Base-by-base conservation (phyloP, 2,888 invertebrate genomes). In the Stenodera caucasica region DNA sequence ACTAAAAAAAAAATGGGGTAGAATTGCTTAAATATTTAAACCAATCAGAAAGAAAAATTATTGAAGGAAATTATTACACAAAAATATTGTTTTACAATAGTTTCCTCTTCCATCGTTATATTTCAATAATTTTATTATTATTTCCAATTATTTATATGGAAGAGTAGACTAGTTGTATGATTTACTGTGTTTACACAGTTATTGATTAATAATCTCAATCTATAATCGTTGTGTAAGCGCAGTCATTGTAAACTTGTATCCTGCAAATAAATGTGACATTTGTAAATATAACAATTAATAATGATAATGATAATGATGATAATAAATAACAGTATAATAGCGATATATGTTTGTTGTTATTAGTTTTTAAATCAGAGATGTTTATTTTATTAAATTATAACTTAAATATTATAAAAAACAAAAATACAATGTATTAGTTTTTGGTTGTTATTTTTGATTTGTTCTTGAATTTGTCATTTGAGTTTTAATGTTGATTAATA, bases 231-330 rank as follows among this genome's bases (percentile, higher is more conserved):
- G n/a, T n/a, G n/a, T n/a, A n/a, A n/a, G n/a, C n/a, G n/a, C n/a
- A n/a, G n/a, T n/a, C n/a, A 26, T 26, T 26, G 26, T 26, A 14
- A 50, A 50, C 2, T 8, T 50, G 9, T 50, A n/a, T 45, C 45
- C 21, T 45, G 45, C 61, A 67, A 69, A 65, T 71, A 69, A 66
- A 68, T 72, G 73, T 74, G 71, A 70, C 45, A 73, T 60, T 70
- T 74, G 74, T 77, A 77, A 71, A 75, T 75, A 75, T 73, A 72
- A 68, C 65, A 70, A 69, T 64, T 72, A 45, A 45, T 45, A 15
- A 45, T 45, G 12, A 45, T 45, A 45, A 45, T 45, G 21, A 45
- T 45, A 18, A 45, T 45, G 11, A 32, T 8, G 11, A 32, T 32
- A 32, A 32, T 8, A 32, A 67, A 73, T 70, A 71, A 70, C 67